A percentile compares a stretch with the other conserved stretches of the same genome.
Conservation (phyloP, 2,888 invertebrate genomes). For the Baccha elongata region DNA sequence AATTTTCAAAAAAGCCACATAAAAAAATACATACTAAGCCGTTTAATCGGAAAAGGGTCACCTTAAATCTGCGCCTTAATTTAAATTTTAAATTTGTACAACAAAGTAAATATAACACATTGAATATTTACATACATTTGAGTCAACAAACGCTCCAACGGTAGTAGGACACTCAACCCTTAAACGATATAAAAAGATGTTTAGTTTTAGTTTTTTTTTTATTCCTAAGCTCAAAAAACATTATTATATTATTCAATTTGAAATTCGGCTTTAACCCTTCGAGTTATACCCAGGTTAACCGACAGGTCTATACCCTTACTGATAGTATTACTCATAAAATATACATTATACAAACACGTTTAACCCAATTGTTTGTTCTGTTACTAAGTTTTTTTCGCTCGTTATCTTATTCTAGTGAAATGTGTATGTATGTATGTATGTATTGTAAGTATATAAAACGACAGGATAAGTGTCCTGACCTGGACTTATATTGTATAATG, state of each 20-base stretch:
- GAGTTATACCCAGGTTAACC: neutral
- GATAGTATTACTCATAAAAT: constrained; percentile 4
- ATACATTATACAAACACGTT: constrained; percentile 31
- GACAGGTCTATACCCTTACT: neutral
- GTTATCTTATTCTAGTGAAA: constrained; percentile 22
- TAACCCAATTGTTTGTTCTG: constrained; percentile 40
- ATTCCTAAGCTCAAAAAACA: neutral
- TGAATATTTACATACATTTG: no score
- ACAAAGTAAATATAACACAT: no score
- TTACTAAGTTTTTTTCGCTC: constrained; percentile 37
- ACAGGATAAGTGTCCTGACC: constrained; percentile 21
- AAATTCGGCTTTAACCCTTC: constrained; percentile 7
- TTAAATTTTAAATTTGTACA: no score
- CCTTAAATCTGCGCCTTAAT: no score
- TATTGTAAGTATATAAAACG: neutral
- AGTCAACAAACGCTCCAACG: no score
- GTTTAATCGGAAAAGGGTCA: no score
- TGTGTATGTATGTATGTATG: neutral
- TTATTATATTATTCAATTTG: constrained; percentile 24
- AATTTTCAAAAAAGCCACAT: no score
- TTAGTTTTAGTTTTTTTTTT: neutral
- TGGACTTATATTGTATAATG: constrained; percentile 1
- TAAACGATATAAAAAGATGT: no score
- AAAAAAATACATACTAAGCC: no score
- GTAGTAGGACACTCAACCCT: no score